A percentile compares a stretch with the other conserved stretches of the same genome.
Evolutionary conservation across 2,888 invertebrate genomes (phyloP).

Genomic region (Diogma glabrata): DNA sequence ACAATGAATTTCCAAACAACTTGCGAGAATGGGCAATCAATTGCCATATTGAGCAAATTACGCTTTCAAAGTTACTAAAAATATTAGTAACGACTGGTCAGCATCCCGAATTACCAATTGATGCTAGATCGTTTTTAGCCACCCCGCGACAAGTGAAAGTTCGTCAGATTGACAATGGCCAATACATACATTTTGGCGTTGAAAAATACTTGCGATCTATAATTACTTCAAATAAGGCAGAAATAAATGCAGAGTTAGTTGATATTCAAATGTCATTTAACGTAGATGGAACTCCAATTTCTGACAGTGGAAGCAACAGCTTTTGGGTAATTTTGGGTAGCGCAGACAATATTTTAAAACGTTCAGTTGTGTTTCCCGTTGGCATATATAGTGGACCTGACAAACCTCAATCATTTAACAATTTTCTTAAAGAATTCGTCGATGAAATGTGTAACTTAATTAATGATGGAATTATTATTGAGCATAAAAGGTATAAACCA

Average conservation of each 20-base stretch:
- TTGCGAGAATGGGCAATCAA: background rate
- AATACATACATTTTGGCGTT: too few species aligned
- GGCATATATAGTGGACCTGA: background rate
- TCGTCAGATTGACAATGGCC: too few species aligned
- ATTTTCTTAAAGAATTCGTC: background rate
- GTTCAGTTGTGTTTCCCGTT: too few species aligned
- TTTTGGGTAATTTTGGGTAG: background rate
- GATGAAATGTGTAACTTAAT: background rate
- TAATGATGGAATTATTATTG: background rate
- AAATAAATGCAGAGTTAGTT: background rate
- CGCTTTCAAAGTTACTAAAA: background rate
- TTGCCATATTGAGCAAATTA: background rate
- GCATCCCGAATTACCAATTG: background rate
- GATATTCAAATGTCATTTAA: constrained; percentile 1
- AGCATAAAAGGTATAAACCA: background rate
- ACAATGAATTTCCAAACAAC: background rate
- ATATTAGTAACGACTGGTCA: background rate
- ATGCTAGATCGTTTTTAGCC: too few species aligned
- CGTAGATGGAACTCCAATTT: constrained; percentile 4
- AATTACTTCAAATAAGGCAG: background rate
- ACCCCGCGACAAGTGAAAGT: background rate
- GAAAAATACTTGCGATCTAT: background rate
- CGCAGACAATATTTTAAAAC: too few species aligned
- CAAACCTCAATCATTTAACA: background rate
- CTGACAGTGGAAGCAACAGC: background rate